phyloP scores from a whole-genome alignment of 2,113 vertebrate genomes.

The Dolichallabes microphthalmus region DNA sequence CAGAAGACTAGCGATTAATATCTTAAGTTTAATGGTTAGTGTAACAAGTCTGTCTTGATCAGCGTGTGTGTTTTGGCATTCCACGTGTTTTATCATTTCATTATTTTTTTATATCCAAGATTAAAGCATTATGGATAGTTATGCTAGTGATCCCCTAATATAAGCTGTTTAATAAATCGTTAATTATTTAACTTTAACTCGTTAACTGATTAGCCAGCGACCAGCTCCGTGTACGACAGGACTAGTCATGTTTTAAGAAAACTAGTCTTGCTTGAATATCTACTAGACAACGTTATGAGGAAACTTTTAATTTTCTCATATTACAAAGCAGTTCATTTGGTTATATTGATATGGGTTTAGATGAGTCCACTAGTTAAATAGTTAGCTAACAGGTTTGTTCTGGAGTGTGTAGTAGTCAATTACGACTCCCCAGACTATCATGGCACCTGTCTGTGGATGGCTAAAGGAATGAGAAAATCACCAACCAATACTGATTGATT shows the following conservation, averaged over 20 bases:
- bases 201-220: not conserved
- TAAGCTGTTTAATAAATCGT: not conserved
- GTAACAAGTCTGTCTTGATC: not conserved
- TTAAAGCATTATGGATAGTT: not conserved
- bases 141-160: not conserved
- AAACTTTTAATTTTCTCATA: not conserved
- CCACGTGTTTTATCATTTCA: not conserved
- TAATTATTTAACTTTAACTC: not conserved
- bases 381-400: not conserved
- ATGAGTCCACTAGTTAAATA: not conserved
- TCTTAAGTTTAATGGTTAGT: not conserved
- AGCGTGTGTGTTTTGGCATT: not conserved
- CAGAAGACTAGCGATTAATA: too few species aligned
- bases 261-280: not conserved
- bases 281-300: not conserved
- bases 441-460: not conserved
- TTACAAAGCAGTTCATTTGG: not conserved
- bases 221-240: not conserved
- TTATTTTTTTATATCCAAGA: not conserved
- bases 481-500: too few species aligned
- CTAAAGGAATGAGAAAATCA: not conserved
- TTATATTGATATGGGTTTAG: not conserved
- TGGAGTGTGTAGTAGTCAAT: too few species aligned
- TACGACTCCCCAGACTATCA: not conserved
- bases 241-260: not conserved